Conservation (phyloP, 2,888 invertebrate species). For the Eupithecia vulgata region DNA sequence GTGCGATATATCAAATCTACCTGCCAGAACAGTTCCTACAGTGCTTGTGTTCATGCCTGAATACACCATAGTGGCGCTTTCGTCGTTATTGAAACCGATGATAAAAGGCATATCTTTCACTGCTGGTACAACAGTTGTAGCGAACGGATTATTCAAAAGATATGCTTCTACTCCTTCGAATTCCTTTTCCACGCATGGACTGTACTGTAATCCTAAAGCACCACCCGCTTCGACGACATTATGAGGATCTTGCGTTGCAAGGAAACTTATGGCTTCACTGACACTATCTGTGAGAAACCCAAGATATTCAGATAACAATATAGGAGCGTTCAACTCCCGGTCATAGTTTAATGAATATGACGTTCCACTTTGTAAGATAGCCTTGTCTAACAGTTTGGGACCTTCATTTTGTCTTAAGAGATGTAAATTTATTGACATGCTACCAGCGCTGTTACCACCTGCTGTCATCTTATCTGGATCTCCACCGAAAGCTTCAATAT, state of each 20-base stretch:
- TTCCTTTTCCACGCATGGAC: constrained; percentile 58
- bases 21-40: neutral
- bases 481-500: constrained; percentile 67
- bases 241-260: constrained; percentile 50
- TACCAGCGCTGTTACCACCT: constrained; percentile 65
- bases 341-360: constrained; percentile 47
- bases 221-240: constrained; percentile 51
- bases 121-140: neutral
- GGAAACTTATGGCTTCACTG: constrained; percentile 54
- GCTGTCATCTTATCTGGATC: constrained; percentile 61
- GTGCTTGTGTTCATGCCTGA: constrained; percentile 8
- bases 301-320: constrained; percentile 55
- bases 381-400: constrained; percentile 57
- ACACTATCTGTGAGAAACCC: constrained; percentile 52
- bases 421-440: constrained; percentile 55
- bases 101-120: constrained; percentile 4
- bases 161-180: constrained; percentile 40
- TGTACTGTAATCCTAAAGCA: constrained; percentile 43
- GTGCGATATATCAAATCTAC: constrained; percentile 4
- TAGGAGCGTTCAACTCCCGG: constrained; percentile 40
- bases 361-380: constrained; percentile 63
- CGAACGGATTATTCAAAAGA: constrained; percentile 6
- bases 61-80: neutral
- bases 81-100: constrained; percentile 6
- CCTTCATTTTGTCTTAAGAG: constrained; percentile 48